Base-by-base conservation (phyloP, 2,797 vertebrate genomes). In the Cyclura pinguis region DNA sequence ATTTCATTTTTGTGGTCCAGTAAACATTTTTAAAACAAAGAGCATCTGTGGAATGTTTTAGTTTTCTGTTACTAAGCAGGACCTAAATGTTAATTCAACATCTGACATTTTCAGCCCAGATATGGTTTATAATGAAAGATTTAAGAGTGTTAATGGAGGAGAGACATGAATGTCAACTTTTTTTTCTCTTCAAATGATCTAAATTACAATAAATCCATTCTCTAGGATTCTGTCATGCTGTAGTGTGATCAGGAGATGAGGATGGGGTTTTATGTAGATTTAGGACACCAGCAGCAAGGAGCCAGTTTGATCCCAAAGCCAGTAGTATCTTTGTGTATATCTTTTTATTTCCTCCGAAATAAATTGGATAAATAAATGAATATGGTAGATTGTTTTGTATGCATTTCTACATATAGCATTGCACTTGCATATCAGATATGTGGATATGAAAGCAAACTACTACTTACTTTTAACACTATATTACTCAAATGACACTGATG, bases 1-100 rank as follows among this genome's bases (percentile, higher is more conserved):
- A 57, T 29, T 84, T 91, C 47, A 69, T 67, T 38, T 78, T 87
- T 87, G 38, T 78, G 18, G 38, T 27, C 81, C 50, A 62, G 32
- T 69, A 87, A 84, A 22, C 24, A 62, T 52, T 84, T 78, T 18
- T 50, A 77, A 50, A 78, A 78, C 14, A 87, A 72, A 50, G 24
- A 50, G 1, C 27, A 29, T 47, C 64, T 62, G 59, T 69, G n/a
- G 50, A 52, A 38, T 73, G 67, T 73, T 82, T 18, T 73, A 6
- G 18, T 86, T 80, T 80, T 80, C 14, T 69, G 50, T 69, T 85
- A 69, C 47, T 55, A 52, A 85, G 73, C 59, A 85, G 47, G 22
- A 10, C 13, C n/a, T 16, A 22, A 55, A 55, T 74, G 32, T 88
- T 35, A n/a, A 50, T 55, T 35, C 42, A 69, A 13, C 29, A 50